Evolutionary conservation across 2,888 invertebrate genomes (phyloP), one percentile per base, ranked within the genome.

Genomic region (Reticulitermes lucifugus): DNA sequence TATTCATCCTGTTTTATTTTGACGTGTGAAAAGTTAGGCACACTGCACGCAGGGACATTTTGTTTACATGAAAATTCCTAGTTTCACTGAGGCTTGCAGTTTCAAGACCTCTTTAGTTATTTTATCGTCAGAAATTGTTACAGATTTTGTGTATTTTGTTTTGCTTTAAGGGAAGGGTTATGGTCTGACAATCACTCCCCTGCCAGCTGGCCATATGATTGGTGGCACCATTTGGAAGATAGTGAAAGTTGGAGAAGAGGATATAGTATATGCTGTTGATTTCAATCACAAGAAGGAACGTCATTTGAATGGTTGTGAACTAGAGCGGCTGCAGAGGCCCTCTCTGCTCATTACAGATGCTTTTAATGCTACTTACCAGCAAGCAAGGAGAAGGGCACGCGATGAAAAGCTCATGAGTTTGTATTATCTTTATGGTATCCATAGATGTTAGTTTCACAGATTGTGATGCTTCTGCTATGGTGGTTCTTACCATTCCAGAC

Each of bases 211-310:
- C 0, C 99, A 99, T 91, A 98, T 99, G 94, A 96, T 99, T 79
- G 99, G 99, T 2, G 99, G 99, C 25, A 98, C 99, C 0, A 97
- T 99, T 82, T 99, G 99, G 99, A 97, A 98, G 89, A 99, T 99
- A 41, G 96, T 98, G 55, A 99, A 99, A 89, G 97, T 98, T 55
- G 99, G 98, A 0, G 99, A 99, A 90, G 99, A 99, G 91, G 99
- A 99, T 89, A 98, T 99, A 87, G 95, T 99, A 1, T 99, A 99
- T 91, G 99, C 99, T 0, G 96, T 98, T 0, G 99, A 99, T 90
- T 99, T 98, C 90, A 99, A 99, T 91, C 99, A 99, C 91, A 99
- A 99, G 90, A 99, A 99, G 90, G 99, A 99, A 90, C 92, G 99
- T 71, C 99, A 99, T 93, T 93, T 99, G 70, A 99, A 99, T 89